phyloP scores from a whole-genome alignment of 2,797 vertebrate species.

The Thaleichthys pacificus region DNA sequence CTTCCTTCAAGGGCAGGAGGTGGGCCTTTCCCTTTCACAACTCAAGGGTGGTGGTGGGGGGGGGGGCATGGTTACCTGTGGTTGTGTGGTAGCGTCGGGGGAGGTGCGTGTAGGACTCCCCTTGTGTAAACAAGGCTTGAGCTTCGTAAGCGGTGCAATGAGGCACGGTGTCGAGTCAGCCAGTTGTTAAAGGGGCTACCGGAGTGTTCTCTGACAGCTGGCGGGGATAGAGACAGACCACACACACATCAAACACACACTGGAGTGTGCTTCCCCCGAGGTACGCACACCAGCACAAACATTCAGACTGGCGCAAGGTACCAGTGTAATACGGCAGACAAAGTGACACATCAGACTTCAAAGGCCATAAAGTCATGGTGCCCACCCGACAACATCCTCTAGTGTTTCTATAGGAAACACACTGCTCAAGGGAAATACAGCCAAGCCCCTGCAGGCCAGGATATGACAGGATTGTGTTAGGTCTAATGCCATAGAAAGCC shows the following conservation, averaged over 20 bases:
- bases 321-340: conserved; percentile 6
- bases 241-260: conserved; percentile 6
- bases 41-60: background rate
- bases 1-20: no score
- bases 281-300: background rate
- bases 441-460: no score
- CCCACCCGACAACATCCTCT: no score
- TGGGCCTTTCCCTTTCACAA: background rate
- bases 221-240: conserved; percentile 37
- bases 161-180: conserved; percentile 56
- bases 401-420: no score
- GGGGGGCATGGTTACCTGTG: background rate
- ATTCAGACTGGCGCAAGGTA: background rate
- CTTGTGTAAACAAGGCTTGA: conserved; percentile 57
- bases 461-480: no score
- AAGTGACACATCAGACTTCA: no score
- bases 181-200: conserved; percentile 39
- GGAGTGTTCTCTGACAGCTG: conserved; percentile 48
- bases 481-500: no score
- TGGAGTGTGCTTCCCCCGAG: background rate
- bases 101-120: conserved; percentile 44
- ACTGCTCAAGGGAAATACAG: no score
- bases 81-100: background rate
- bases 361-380: no score
- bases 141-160: conserved; percentile 59